Base-by-base conservation (phyloP, 2,888 invertebrate species). In the Anagyrus pseudococci region DNA sequence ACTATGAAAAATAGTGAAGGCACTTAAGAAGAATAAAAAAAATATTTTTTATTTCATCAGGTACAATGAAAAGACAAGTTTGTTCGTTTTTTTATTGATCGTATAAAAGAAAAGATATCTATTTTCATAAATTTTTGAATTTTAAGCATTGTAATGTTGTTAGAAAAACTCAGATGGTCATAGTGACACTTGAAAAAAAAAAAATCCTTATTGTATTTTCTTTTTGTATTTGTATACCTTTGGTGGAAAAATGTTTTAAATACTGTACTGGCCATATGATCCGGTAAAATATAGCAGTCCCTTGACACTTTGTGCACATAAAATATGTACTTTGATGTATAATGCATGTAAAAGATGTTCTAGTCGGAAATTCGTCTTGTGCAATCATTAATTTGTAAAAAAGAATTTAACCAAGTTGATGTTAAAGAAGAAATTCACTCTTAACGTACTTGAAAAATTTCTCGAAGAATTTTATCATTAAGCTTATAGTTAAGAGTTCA, bases 281-380 rank as follows among this genome's bases (percentile, higher is more conserved):
- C 20, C 44, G 53, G 37, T 49, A 7, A 23, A 52, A 52, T 43
- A 53, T n/a, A 48, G 59, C 60, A 64, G 60, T 22, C 60, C 57
- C 57, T 57, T 49, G 55, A 52, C 46, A 52, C 6, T 22, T 10
- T 37, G 26, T 61, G 55, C 49, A 52, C 23, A 7, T 40, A 54
- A 29, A 40, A 53, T 37, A 54, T 44, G 15, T 44, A 57, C 23
- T 33, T 49, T 43, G 52, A 22, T 37, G 46, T 53, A 41, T 43
- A 55, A 50, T 44, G 37, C 29, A 46, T 41, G 37, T 25, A 37
- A 58, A 53, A 62, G 58, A 67, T 62, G 50, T 66, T 56, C 50
- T 57, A 62, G 37, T 19, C 22, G 10, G 47, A 61, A 48, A 29
- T 59, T 57, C 37, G 10, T 8, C 15, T 37, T 8, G 3, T 37